phyloP scores from a whole-genome alignment of 1,140 invertebrate species.

The Melitaea cinxia region DNA sequence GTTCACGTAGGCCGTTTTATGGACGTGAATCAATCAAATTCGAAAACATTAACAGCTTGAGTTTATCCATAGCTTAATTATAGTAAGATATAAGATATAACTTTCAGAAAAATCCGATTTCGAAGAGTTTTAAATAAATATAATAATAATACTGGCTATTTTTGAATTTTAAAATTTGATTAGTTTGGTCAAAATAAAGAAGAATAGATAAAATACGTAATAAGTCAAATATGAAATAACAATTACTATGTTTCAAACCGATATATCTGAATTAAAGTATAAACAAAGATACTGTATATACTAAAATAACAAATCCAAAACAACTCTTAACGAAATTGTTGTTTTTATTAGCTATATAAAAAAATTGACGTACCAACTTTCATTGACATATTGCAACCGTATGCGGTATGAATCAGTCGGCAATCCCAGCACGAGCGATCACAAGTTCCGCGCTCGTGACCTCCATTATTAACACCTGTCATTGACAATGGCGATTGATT shows the following conservation, averaged over 20 bases:
- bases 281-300: too few species aligned
- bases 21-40: constrained; percentile 18
- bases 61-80: neutral
- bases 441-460: constrained; percentile 67
- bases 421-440: constrained; percentile 57
- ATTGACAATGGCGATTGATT: constrained; percentile 48
- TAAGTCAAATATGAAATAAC: too few species aligned
- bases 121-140: too few species aligned
- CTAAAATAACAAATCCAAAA: too few species aligned
- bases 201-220: too few species aligned
- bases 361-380: constrained; percentile 38
- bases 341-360: neutral
- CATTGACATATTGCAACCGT: constrained; percentile 43
- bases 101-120: too few species aligned
- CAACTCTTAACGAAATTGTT: too few species aligned
- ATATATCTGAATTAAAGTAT: too few species aligned
- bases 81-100: neutral
- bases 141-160: too few species aligned
- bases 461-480: constrained; percentile 53
- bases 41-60: constrained; percentile 31
- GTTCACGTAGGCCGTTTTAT: constrained; percentile 2
- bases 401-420: constrained; percentile 70
- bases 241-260: too few species aligned
- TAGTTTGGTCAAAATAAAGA: too few species aligned
- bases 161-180: too few species aligned